Percentiles rank a stretch among this genome's conserved stretches.
Conservation (phyloP, 2,797 vertebrate species). For the Mastacembelus armatus region DNA sequence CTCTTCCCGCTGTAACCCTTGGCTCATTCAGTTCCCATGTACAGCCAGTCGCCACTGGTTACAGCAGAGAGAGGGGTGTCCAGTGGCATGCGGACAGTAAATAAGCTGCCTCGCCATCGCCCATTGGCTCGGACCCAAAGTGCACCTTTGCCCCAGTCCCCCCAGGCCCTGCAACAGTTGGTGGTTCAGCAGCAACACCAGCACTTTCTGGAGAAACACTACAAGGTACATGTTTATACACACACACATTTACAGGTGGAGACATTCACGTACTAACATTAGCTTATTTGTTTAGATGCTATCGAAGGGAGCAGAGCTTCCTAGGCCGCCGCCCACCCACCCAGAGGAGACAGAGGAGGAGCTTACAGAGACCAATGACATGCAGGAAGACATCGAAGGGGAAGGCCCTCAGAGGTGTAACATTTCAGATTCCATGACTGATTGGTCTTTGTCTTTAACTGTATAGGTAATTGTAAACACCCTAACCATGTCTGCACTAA, state of each 20-base stretch:
- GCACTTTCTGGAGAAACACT: slow-evolving; percentile 92
- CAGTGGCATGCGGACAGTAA: slow-evolving; percentile 85
- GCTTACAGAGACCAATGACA: slow-evolving; percentile 90
- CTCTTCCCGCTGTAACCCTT: slow-evolving; percentile 8
- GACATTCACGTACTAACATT: neutral
- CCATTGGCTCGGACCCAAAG: slow-evolving; percentile 94
- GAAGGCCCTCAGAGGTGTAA: slow-evolving; percentile 70
- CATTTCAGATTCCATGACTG: neutral
- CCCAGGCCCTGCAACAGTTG: slow-evolving; percentile 94
- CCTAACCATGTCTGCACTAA: neutral
- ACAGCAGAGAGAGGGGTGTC: slow-evolving; percentile 89
- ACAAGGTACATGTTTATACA: slow-evolving; percentile 72
- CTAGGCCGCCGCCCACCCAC: slow-evolving; percentile 89
- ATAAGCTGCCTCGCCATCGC: slow-evolving; percentile 91
- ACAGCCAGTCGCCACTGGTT: slow-evolving; percentile 92
- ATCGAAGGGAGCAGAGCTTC: slow-evolving; percentile 87
- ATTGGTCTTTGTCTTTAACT: neutral
- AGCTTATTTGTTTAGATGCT: slow-evolving; percentile 81
- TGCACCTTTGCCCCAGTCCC: slow-evolving; percentile 92
- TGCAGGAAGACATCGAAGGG: slow-evolving; percentile 87
- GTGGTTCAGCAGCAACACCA: slow-evolving; percentile 95
- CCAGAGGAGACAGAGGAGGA: slow-evolving; percentile 94
- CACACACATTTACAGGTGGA: slow-evolving; percentile 54
- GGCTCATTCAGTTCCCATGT: slow-evolving; percentile 87
- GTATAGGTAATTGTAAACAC: neutral